Evolutionary conservation across 2,113 vertebrate species (phyloP).

Genomic region (Entelurus aequoreus): DNA sequence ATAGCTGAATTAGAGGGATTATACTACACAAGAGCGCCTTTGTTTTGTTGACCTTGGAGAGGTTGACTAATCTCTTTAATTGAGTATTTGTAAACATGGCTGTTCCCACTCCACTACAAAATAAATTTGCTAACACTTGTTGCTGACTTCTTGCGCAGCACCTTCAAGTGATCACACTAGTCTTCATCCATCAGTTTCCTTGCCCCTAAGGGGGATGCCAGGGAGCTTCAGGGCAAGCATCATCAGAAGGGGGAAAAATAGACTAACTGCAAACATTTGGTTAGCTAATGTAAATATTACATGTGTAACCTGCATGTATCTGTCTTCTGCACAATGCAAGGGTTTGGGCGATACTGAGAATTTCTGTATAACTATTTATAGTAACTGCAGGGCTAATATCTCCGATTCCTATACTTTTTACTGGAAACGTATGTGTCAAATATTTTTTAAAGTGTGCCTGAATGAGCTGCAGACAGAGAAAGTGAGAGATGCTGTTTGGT

Average conservation of each 20-base stretch:
- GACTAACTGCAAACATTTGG: neutral
- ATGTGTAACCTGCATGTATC: too few species aligned
- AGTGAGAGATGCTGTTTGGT: too few species aligned
- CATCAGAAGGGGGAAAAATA: conserved; percentile 31
- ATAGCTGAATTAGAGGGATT: conserved; percentile 66
- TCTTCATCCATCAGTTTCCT: neutral
- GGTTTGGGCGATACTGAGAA: too few species aligned
- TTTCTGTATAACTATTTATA: too few species aligned
- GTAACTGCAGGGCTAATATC: too few species aligned
- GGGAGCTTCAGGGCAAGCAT: neutral
- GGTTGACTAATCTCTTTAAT: conserved; percentile 68
- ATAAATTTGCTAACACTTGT: conserved; percentile 51
- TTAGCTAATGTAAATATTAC: too few species aligned
- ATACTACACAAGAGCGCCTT: conserved; percentile 51
- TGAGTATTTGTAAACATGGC: conserved; percentile 55
- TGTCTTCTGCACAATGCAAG: too few species aligned
- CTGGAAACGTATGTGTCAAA: too few species aligned
- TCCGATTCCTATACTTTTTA: too few species aligned
- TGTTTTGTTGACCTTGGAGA: conserved; percentile 67
- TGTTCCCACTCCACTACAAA: conserved; percentile 49
- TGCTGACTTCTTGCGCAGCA: conserved; percentile 14
- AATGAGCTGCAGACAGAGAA: too few species aligned
- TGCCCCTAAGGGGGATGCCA: neutral
- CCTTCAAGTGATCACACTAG: conserved; percentile 16
- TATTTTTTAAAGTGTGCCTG: too few species aligned